Conservation (phyloP, 2,888 invertebrate genomes). For the Protodeltote pygarga region DNA sequence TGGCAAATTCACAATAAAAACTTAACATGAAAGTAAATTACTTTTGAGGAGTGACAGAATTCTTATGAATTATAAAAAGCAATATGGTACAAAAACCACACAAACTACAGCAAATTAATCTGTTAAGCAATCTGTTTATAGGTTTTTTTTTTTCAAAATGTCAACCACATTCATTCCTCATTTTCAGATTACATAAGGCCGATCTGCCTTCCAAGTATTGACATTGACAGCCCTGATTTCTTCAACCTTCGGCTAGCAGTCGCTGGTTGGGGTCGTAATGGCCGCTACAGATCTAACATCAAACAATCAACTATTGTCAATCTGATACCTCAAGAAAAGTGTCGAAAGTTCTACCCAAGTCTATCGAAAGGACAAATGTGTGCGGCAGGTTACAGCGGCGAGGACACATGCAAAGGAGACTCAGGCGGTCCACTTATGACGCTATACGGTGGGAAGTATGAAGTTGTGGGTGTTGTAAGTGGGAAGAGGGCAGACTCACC, state of each 20-base stretch:
- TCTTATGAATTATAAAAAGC: too few relatives aligned
- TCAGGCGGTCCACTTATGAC: conserved; percentile 82
- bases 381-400: conserved; percentile 74
- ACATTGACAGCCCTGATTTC: conserved; percentile 70
- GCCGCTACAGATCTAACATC: conserved; percentile 64
- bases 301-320: conserved; percentile 78
- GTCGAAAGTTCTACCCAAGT: conserved; percentile 64
- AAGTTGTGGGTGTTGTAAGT: conserved; percentile 77
- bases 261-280: conserved; percentile 79
- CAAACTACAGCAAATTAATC: neutral
- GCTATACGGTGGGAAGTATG: conserved; percentile 70
- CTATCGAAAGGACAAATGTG: conserved; percentile 72
- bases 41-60: neutral
- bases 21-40: neutral
- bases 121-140: too few relatives aligned
- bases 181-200: conserved; percentile 77
- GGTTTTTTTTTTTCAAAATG: neutral
- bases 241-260: conserved; percentile 71
- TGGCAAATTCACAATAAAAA: too few relatives aligned
- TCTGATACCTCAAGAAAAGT: conserved; percentile 70
- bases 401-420: conserved; percentile 82
- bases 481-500: conserved; percentile 77
- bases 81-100: too few relatives aligned
- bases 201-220: conserved; percentile 74
- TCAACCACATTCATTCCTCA: neutral